These are phyloP conservation scores for Aphidius colemani DNA, from an alignment of 2,888 invertebrate species.

Conservation along the genomic window DNA sequence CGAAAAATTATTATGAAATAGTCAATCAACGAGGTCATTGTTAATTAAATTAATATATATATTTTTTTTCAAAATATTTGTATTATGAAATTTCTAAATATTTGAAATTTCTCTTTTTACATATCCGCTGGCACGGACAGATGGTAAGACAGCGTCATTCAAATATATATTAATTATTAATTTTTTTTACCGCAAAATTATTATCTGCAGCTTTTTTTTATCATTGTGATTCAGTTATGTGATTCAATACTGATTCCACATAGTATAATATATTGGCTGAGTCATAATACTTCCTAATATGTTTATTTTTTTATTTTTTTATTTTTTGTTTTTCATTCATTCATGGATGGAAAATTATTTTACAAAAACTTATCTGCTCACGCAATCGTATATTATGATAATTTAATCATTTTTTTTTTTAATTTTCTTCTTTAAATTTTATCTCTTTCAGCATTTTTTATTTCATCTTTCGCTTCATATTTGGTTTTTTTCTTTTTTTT, in stretches of 20 bases:
- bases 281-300: too few species aligned
- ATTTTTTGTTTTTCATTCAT: conserved; percentile 4
- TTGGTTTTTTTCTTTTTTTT: too few species aligned
- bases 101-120: conserved; percentile 40
- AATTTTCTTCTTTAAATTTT: too few species aligned
- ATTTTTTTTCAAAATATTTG: neutral
- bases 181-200: conserved; percentile 1
- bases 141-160: conserved; percentile 58
- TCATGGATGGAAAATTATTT: neutral
- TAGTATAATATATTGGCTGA: conserved; percentile 14
- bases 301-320: too few species aligned
- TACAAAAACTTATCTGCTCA: too few species aligned
- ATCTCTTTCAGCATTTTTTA: too few species aligned
- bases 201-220: conserved; percentile 18
- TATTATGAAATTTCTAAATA: conserved; percentile 12
- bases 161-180: conserved; percentile 35
- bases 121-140: conserved; percentile 57
- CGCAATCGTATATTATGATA: too few species aligned
- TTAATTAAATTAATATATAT: too few species aligned
- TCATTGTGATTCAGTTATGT: conserved; percentile 23
- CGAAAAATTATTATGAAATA: too few species aligned
- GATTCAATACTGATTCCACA: conserved; percentile 23
- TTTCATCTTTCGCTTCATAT: too few species aligned
- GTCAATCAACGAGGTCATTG: too few species aligned
- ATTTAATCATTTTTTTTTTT: too few species aligned